Evolutionary conservation across 2,113 vertebrate genomes (phyloP), one percentile per base, ranked within the genome.

Genomic region (Notarius quadriscutis): DNA sequence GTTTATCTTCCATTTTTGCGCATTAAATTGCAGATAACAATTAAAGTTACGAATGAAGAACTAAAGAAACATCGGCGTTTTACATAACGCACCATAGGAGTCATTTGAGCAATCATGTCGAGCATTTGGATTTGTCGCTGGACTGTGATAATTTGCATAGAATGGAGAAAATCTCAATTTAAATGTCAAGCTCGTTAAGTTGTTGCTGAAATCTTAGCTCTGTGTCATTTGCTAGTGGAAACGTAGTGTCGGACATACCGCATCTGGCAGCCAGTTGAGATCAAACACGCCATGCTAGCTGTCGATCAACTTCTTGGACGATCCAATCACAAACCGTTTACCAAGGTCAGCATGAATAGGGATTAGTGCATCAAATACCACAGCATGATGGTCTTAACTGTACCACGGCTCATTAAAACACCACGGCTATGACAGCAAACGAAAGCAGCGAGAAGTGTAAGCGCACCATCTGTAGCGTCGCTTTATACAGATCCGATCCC

Each of bases 371-470:
- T 82, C n/a, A 57, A 67, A 57, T 17, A 41, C 67, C 69, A 58
- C 71, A 67, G 30, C 4, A 7, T 78, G 78, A 63, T 58, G 22
- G 71, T 53, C 34, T 85, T 85, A 81, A 88, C 58, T 83, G 86
- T 88, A 67, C 69, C 12, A 27, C 53, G 82, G 51, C 53, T 72
- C 63, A 86, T 87, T 87, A 85, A 80, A 83, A 72, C 79, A 7
- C 30, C 5, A 15, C 1, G 5, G 8, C 53, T 18, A 80, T 48
- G 53, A 27, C 41, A 51, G 81, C 27, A 62, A 71, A 86, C 34
- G 71, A 69, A 55, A 67, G 84, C 83, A 20, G 88, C 17, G 1
- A 34, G 78, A 84, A 89, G 65, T 50, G 20, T 41, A 85, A 63
- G 83, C 55, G 85, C 69, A 85, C 83, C 71, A 87, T 87, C 86